Evolutionary conservation across 92 coral and sea anemone genomes (phyloP), one percentile per base, ranked within the genome.

Genomic region (Zoanthus sociatus): DNA sequence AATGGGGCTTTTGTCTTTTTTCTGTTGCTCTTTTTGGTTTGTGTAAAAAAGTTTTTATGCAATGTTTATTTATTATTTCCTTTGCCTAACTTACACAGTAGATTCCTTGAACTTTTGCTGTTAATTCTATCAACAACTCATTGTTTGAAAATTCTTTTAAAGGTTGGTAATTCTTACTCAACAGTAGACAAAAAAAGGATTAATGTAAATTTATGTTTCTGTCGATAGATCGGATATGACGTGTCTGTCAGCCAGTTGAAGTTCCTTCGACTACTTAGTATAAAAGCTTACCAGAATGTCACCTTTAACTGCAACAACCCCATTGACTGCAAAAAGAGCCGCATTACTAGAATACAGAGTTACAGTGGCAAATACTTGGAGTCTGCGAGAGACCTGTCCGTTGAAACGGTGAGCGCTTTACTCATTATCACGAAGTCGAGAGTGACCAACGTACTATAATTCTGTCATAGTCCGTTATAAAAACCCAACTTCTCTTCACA

Each of bases 221-320:
- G n/a, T 7, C 12, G 4, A 37, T 42, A 81, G 85, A 58, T 66
- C 20, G 61, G 70, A 20, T 81, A 81, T 48, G 70, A n/a, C 33
- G 74, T 18, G 21, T 47, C 16, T 33, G 48, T 3, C 56, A 63
- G 73, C 77, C 92, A 90, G 53, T 8, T 85, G 78, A 90, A 51
- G 44, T 90, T 84, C 89, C 83, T 90, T 0, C 89, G 89, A 11
- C 71, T 90, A 58, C 74, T 90, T 13, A 90, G 89, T 71, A 61
- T 16, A 21, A 70, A 51, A 54, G 87, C 79, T 30, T 77, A 69
- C 68, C 92, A 90, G 79, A 64, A 50, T 45, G 77, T 90, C 44
- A 90, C 87, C 4, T 90, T 85, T 61, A 89, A 78, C 77, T 90
- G 92, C 85, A 85, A 85, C 83, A 86, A 84, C 60, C 81, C 87